Conservation (phyloP, 2,113 vertebrate genomes). For the Oreochromis spilurus region DNA sequence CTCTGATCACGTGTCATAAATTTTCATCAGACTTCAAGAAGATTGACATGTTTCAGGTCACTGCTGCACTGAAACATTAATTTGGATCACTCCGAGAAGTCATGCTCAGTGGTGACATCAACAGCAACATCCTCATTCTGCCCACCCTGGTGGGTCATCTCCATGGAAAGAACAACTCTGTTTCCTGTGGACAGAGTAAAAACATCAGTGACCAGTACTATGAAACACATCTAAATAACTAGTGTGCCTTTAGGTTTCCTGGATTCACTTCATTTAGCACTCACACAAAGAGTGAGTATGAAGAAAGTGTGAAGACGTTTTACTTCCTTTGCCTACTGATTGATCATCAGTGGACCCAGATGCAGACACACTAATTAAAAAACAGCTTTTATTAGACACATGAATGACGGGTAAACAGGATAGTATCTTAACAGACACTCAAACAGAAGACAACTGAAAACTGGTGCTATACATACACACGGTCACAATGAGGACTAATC, state of each 20-base stretch:
- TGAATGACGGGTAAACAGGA: fast-evolving
- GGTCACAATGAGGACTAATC: fast-evolving
- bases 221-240: fast-evolving
- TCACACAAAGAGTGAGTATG: neutral
- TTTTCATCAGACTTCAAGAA: neutral
- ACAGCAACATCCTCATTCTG: neutral
- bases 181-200: neutral
- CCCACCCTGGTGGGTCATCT: neutral
- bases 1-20: neutral
- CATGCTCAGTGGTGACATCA: neutral
- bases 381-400: neutral
- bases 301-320: neutral
- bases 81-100: neutral
- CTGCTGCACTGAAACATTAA: neutral
- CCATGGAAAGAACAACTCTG: neutral
- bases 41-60: neutral
- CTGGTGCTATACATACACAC: neutral
- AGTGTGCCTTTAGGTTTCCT: neutral
- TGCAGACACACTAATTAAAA: neutral
- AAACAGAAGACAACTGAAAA: neutral
- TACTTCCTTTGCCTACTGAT: neutral
- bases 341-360: neutral
- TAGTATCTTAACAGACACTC: neutral
- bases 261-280: neutral
- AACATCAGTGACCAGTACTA: neutral